These are phyloP conservation scores for Ichneumon xanthorius DNA, from an alignment of 2,888 invertebrate species.

Conservation along the genomic window DNA sequence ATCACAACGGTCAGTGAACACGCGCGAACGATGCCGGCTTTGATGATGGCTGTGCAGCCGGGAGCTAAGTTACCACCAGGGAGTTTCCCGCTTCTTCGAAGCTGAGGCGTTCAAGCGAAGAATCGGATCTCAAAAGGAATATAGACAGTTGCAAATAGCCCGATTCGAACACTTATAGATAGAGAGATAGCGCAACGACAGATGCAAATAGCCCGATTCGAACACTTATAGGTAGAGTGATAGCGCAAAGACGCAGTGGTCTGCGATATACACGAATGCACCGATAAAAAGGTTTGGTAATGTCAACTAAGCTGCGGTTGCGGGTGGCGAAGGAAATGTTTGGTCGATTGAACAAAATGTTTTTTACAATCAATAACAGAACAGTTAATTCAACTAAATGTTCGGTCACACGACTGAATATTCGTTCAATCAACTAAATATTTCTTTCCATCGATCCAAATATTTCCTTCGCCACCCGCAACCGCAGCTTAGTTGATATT, in stretches of 20 bases:
- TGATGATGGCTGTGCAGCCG: constrained; percentile 35
- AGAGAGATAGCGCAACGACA: not conserved
- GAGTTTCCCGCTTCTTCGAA: constrained; percentile 44
- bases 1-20: constrained; percentile 48
- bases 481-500: too few species aligned
- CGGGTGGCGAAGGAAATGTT: too few species aligned
- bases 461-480: too few species aligned
- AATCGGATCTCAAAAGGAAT: constrained; percentile 46
- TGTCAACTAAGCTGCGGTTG: too few species aligned
- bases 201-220: not conserved
- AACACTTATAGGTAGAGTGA: not conserved
- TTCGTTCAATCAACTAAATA: too few species aligned
- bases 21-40: constrained; percentile 13
- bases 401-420: too few species aligned
- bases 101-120: constrained; percentile 31
- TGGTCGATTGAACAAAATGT: too few species aligned
- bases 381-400: too few species aligned
- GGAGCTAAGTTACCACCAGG: constrained; percentile 33
- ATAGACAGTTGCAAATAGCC: constrained; percentile 8
- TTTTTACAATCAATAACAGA: too few species aligned
- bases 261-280: too few species aligned
- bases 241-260: not conserved
- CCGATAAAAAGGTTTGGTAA: too few species aligned
- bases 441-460: too few species aligned
- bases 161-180: not conserved